Percentiles rank a stretch among this genome's conserved stretches.
These are phyloP conservation scores for Torymus auratus DNA, from an alignment of 2,888 invertebrate species.

Conservation along the genomic window DNA sequence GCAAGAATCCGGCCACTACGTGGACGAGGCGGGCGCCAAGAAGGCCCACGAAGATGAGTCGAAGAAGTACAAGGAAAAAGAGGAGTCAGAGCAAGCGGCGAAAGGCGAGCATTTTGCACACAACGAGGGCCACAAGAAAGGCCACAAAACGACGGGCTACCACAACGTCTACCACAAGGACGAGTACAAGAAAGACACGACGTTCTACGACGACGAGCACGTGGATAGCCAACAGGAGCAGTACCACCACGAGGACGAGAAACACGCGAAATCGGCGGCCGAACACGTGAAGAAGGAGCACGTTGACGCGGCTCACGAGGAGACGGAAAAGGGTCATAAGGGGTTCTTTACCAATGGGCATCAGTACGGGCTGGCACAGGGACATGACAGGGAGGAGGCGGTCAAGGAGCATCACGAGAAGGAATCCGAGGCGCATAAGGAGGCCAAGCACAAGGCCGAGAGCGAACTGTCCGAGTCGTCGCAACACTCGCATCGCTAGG, in stretches of 20 bases:
- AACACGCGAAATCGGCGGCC: slow-evolving; percentile 77
- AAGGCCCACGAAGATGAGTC: slow-evolving; percentile 80
- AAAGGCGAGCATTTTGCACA: slow-evolving; percentile 80
- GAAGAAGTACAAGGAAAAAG: slow-evolving; percentile 79
- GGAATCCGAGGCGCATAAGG: slow-evolving; percentile 25
- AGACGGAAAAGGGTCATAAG: slow-evolving; percentile 77
- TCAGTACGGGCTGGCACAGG: slow-evolving; percentile 77
- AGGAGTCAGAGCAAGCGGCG: slow-evolving; percentile 80
- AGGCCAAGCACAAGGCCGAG: slow-evolving; percentile 25
- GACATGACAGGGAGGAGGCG: slow-evolving; percentile 76
- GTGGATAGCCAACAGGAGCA: slow-evolving; percentile 82
- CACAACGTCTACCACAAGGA: slow-evolving; percentile 86
- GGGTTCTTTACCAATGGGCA: slow-evolving; percentile 79
- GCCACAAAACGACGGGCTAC: slow-evolving; percentile 84
- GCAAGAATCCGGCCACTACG: slow-evolving; percentile 73
- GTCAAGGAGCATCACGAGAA: slow-evolving; percentile 55
- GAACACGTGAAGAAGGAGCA: slow-evolving; percentile 73
- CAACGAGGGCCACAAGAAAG: slow-evolving; percentile 82
- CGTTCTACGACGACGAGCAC: slow-evolving; percentile 86
- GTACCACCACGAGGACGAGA: slow-evolving; percentile 77
- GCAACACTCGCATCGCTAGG: slow-evolving; percentile 33
- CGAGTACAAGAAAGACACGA: slow-evolving; percentile 87
- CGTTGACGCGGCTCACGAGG: slow-evolving; percentile 76
- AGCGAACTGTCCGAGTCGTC: slow-evolving; percentile 29
- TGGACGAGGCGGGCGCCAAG: slow-evolving; percentile 79